Evolutionary conservation across 2,113 vertebrate species (phyloP).

Genomic region (Laticauda laticaudata): DNA sequence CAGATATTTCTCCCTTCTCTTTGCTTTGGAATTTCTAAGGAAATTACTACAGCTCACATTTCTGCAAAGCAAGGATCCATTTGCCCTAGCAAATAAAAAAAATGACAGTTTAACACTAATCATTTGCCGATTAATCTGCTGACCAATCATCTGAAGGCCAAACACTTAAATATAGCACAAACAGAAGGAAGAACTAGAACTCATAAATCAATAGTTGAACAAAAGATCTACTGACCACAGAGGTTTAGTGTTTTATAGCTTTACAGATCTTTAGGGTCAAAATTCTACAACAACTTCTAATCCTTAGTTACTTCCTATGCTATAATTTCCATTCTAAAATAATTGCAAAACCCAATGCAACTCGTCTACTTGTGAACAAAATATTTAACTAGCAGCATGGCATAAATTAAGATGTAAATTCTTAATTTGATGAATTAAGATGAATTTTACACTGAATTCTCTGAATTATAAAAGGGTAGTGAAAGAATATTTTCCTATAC

Average conservation of each 20-base stretch:
- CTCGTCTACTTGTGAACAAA: neutral
- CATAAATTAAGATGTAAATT: neutral
- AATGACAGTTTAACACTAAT: slow-evolving; percentile 38
- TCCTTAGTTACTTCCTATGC: neutral
- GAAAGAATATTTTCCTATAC: neutral
- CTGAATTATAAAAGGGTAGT: neutral
- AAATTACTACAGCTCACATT: slow-evolving; percentile 28
- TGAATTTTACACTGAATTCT: neutral
- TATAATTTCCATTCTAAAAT: neutral
- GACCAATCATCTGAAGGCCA: slow-evolving; percentile 17
- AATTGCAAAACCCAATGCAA: neutral
- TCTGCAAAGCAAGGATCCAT: slow-evolving; percentile 30
- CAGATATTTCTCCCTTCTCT: slow-evolving; percentile 32
- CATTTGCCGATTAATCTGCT: neutral
- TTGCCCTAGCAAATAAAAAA: slow-evolving; percentile 24
- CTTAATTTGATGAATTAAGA: neutral
- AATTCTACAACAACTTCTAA: neutral
- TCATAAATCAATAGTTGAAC: neutral
- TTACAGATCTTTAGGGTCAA: neutral
- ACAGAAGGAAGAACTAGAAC: slow-evolving; percentile 8
- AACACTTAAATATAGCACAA: neutral
- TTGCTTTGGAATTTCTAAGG: slow-evolving; percentile 46
- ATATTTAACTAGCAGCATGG: neutral
- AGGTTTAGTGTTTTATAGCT: neutral
- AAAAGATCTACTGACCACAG: neutral